A percentile compares a stretch with the other conserved stretches of the same genome.
Conservation (phyloP, 1,140 invertebrate species). For the Bacillus rossius region DNA sequence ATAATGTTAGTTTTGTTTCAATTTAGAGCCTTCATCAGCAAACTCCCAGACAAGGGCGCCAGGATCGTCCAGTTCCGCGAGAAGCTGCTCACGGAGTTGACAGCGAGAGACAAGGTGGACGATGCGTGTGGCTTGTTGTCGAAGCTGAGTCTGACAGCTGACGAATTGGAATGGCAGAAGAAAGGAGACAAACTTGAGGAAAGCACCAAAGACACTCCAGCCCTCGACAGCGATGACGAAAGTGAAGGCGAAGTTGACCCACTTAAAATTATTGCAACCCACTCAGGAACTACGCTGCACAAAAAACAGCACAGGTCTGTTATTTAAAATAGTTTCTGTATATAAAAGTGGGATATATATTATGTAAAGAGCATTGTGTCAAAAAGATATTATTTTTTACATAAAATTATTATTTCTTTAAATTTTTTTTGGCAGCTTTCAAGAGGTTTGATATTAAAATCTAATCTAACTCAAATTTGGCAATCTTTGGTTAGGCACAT, state of each 20-base stretch:
- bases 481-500: too few relatives aligned
- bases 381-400: too few relatives aligned
- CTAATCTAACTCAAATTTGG: too few relatives aligned
- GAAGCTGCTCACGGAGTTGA: conserved; percentile 50
- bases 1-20: background rate
- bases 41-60: conserved; percentile 60
- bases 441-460: too few relatives aligned
- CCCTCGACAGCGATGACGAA: conserved; percentile 51
- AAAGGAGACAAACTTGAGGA: conserved; percentile 38
- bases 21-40: conserved; percentile 41
- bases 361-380: too few relatives aligned
- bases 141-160: conserved; percentile 54
- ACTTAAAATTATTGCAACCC: conserved; percentile 56
- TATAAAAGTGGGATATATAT: too few relatives aligned
- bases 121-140: conserved; percentile 51
- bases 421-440: too few relatives aligned
- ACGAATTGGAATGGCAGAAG: conserved; percentile 61
- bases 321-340: background rate
- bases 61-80: conserved; percentile 52
- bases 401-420: too few relatives aligned
- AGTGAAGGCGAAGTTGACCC: conserved; percentile 59
- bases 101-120: conserved; percentile 50
- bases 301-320: conserved; percentile 24
- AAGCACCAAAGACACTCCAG: background rate
- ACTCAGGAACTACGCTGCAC: conserved; percentile 24